A percentile compares a stretch with the other conserved stretches of the same genome.
Evolutionary conservation across 1,140 invertebrate genomes (phyloP).

Genomic region (Agrypnia vestita): DNA sequence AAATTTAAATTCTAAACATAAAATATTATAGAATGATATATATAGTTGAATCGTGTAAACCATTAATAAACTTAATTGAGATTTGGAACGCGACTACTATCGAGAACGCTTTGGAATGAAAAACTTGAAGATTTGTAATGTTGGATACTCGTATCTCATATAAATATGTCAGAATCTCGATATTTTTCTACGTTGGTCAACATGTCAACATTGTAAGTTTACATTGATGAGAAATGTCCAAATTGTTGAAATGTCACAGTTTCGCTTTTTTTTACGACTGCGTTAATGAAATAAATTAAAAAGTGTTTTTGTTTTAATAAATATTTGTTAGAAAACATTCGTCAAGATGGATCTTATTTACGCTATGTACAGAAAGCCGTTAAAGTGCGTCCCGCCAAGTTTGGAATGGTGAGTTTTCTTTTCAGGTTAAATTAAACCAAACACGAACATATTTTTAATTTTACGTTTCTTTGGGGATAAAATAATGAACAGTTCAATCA

Average conservation of each 20-base stretch:
- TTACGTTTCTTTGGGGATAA: neutral
- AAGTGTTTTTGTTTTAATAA: neutral
- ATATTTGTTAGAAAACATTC: neutral
- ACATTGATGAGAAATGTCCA: neutral
- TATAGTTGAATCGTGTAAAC: neutral
- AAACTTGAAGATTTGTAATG: neutral
- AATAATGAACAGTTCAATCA: too few species aligned
- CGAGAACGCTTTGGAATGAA: neutral
- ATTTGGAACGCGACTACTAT: neutral
- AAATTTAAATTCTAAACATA: too few species aligned
- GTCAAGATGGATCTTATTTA: conserved; percentile 74
- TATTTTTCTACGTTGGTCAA: conserved; percentile 4
- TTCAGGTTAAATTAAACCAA: conserved; percentile 7
- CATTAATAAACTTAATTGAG: neutral
- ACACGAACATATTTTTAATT: conserved; percentile 2
- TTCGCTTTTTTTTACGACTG: conserved; percentile 7
- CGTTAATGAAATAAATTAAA: neutral
- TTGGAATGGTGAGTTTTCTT: conserved; percentile 70
- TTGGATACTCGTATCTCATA: neutral
- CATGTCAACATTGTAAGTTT: neutral
- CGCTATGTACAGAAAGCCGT: conserved; percentile 73
- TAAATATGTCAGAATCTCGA: neutral
- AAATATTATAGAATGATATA: too few species aligned
- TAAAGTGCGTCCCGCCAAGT: conserved; percentile 70
- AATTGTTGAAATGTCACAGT: conserved; percentile 11